Percentiles rank a stretch among this genome's conserved stretches.
Conservation (phyloP, 1,140 invertebrate genomes). For the Yoshiicerus persimilis region DNA sequence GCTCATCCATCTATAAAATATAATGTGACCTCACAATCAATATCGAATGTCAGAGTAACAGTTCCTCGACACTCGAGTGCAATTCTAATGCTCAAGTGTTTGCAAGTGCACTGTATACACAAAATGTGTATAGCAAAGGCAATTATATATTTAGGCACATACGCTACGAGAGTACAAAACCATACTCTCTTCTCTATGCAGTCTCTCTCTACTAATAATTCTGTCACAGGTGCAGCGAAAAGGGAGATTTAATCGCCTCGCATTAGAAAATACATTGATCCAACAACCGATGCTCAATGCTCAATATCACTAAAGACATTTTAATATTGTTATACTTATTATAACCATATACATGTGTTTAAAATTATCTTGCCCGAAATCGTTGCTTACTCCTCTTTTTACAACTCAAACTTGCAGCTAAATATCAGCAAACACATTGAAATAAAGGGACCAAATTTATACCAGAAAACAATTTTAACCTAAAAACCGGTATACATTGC, state of each 20-base stretch:
- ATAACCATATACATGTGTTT: no score
- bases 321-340: no score
- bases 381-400: no score
- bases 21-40: slow-evolving; percentile 6
- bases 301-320: background rate
- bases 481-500: no score
- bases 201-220: background rate
- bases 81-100: background rate
- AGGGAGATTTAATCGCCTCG: background rate
- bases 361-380: no score
- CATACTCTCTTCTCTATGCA: background rate
- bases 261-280: background rate
- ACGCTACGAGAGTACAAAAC: background rate
- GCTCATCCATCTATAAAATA: slow-evolving; percentile 20
- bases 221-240: slow-evolving; percentile 7
- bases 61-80: background rate
- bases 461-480: no score
- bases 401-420: no score
- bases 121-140: background rate
- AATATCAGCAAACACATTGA: no score
- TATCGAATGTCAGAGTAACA: background rate
- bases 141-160: background rate
- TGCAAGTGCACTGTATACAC: background rate
- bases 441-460: no score
- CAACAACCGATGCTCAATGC: background rate